Percentiles rank a stretch among this genome's conserved stretches.
These are phyloP conservation scores for Zoroaster sp. DNA, from an alignment of 53 echinoderm and acorn worm genomes.

Conservation along the genomic window DNA sequence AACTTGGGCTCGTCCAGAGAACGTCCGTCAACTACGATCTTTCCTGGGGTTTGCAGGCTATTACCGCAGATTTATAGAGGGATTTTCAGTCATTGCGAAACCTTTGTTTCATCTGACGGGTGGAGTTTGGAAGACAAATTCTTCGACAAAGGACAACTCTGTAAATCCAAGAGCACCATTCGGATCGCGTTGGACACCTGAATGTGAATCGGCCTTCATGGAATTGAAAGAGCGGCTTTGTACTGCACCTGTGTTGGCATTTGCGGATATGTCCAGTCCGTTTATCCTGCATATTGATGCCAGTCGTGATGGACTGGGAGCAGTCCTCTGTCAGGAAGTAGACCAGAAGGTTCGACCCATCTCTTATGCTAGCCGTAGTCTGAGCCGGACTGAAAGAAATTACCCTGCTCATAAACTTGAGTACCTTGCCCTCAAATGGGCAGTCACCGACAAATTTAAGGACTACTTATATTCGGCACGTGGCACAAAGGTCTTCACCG, in stretches of 20 bases:
- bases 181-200: conserved; percentile 23
- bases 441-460: conserved; percentile 50
- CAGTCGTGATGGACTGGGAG: conserved; percentile 59
- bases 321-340: conserved; percentile 59
- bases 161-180: conserved; percentile 3
- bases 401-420: conserved; percentile 73
- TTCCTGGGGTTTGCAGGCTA: conserved; percentile 59
- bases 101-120: conserved; percentile 28
- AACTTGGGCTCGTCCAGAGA: conserved; percentile 30
- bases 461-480: conserved; percentile 63
- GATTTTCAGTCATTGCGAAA: conserved; percentile 15
- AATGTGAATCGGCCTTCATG: conserved; percentile 49
- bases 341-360: conserved; percentile 50
- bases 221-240: conserved; percentile 10
- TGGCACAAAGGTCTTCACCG: conserved; percentile 50
- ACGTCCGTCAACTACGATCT: conserved; percentile 17
- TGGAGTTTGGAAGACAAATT: background rate
- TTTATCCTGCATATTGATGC: conserved; percentile 67
- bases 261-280: conserved; percentile 58
- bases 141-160: background rate
- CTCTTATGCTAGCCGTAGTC: conserved; percentile 69
- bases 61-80: conserved; percentile 41
- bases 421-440: conserved; percentile 61
- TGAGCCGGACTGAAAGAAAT: conserved; percentile 60
- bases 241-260: conserved; percentile 59